Base-by-base conservation (phyloP, 1,140 invertebrate genomes). In the Chironomus tepperi region DNA sequence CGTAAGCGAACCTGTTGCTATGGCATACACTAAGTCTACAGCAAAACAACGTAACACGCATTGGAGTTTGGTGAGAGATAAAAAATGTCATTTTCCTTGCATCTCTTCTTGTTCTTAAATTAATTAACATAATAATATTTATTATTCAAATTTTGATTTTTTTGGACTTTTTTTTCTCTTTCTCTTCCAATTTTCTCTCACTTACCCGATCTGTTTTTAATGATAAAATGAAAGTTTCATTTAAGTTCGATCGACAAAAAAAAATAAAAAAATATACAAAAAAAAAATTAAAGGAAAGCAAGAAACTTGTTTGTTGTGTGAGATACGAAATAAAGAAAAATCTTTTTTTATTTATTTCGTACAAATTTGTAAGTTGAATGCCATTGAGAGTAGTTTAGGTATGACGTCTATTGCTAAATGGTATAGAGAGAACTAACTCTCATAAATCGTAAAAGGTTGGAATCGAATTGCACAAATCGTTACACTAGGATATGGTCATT, bases 161-260 rank as follows among this genome's bases (percentile, higher is more conserved):
- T 9, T 43, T 43, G 42, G 10, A 43, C 24, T 34, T 34, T 34
- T 34, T 34, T 47, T 8, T 47, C 43, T 47, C 43, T 47, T 47
- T 47, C 1, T 47, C 15, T 15, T 12, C 47, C 3, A 57, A 10
- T 57, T 57, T 57, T 57, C 12, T 57, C 47, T 47, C 47, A 57
- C 3, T 57, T 34, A 34, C 24, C 24, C 47, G n/a, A 57, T 57
- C 12, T 57, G 8, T 57, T 15, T 57, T 57, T 57, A 10, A 8
- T 70, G 16, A 70, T 21, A 19, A 70, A 70, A 70, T 70, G 65
- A 70, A 70, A 70, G 65, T 70, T 70, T 70, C 65, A 19, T 57
- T 57, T 57, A n/a, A 57, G 9, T 57, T 34, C 24, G 5, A 34
- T 34, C 24, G 24, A 34, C 10, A 57, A 57, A n/a, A 57, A 57